Evolutionary conservation across 2,797 vertebrate species (phyloP).

Genomic region (Poecilia picta): DNA sequence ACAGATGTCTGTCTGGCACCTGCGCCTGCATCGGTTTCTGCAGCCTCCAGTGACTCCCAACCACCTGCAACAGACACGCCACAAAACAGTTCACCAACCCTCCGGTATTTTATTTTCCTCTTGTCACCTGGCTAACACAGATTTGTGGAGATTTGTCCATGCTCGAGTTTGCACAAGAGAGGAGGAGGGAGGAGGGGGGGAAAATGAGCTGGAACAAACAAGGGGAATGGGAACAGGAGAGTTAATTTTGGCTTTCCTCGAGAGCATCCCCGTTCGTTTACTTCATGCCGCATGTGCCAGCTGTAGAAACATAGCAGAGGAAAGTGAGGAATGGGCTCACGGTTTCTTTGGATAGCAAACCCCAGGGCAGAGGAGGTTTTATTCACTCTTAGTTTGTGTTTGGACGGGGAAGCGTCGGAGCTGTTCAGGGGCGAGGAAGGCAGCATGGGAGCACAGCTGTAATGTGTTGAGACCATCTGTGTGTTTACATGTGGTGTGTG

Average conservation of each 20-base stretch:
- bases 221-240: conserved; percentile 8
- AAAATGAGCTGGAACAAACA: conserved; percentile 12
- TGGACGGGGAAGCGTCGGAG: conserved; percentile 1
- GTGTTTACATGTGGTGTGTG: conserved; percentile 19
- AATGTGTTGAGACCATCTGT: conserved; percentile 21
- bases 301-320: conserved; percentile 35
- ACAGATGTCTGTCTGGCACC: conserved; percentile 46
- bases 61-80: conserved; percentile 49
- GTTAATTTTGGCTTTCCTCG: conserved; percentile 24
- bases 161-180: conserved; percentile 7
- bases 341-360: conserved; percentile 45
- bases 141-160: conserved; percentile 8
- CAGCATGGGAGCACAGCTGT: conserved; percentile 18
- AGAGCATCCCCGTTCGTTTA: conserved; percentile 32
- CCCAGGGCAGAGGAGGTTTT: conserved; percentile 40
- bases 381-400: conserved; percentile 45
- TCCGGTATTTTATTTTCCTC: conserved; percentile 42
- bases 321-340: conserved; percentile 57
- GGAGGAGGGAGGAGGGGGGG: not conserved
- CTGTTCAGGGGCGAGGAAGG: conserved; percentile 28
- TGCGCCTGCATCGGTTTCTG: conserved; percentile 48
- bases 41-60: conserved; percentile 30
- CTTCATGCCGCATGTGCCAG: conserved; percentile 37
- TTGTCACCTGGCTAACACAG: conserved; percentile 33
- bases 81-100: conserved; percentile 36